Base-by-base conservation (phyloP, 2,888 invertebrate genomes). In the Tetragonisca angustula region DNA sequence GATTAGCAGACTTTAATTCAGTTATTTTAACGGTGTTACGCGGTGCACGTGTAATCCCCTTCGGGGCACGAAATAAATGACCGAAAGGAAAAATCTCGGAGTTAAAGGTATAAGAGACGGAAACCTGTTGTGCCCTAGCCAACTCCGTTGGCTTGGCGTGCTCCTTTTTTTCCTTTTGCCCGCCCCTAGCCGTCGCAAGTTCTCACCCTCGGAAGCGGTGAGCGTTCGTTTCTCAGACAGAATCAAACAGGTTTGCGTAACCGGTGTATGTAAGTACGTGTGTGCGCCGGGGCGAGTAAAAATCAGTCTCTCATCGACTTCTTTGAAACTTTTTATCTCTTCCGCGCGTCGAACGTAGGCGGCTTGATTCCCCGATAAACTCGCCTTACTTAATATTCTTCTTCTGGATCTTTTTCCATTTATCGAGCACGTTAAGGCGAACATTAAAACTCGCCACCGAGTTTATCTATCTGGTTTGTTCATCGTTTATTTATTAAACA, bases 221-320 rank as follows among this genome's bases (percentile, higher is more conserved):
- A 71, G 64, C 36, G 80, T 86, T 76, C 88, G 79, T 88, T 88
- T 87, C 88, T 88, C 87, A 87, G 88, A 88, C 87, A 83, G 87
- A 88, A 88, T 88, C 88, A 88, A 88, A 88, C 88, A 88, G 88
- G 88, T 88, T 85, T 79, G 85, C 72, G 54, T 73, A 54, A 50
- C 36, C 32, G 5, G 54, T 65, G 54, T 32, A 43, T 43, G 43
- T 43, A 43, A 43, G 17, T 32, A 21, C 13, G 13, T 4, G 24
- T 3, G 21, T n/a, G 27, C 19, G 9, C 11, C 21, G 32, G 32
- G 32, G 36, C 9, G 77, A 43, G 79, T 85, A 88, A 88, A 88
- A 88, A 87, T 83, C 61, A 72, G 79, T 83, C 81, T 79, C 43
- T 15, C 77, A 69, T 50, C 81, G 79, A 70, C 68, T 79, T 76